Evolutionary conservation across 1,140 invertebrate genomes (phyloP), one percentile per base, ranked within the genome.

Genomic region (Lordiphosa mommai): DNA sequence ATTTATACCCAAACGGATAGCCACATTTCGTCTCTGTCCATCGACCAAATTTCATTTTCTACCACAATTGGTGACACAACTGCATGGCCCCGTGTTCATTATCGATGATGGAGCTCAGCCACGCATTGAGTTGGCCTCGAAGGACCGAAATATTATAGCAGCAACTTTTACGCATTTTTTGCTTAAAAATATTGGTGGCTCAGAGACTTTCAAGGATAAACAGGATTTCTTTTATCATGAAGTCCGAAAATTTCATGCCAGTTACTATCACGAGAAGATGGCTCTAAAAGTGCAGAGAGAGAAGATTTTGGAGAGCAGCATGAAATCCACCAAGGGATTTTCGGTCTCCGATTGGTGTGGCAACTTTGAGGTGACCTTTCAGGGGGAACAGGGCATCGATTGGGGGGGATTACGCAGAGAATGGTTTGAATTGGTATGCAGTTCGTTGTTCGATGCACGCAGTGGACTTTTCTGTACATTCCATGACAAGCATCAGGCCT

Each of bases 141-240:
- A 94, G 60, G 95, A 97, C 89, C 91, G 96, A 2, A 96, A 97
- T 89, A 94, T 97, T 13, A 95, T 98, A 58, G 96, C 96, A 2
- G 96, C 97, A 34, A 96, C 96, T 4, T 98, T 97, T 89, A 96
- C 96, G 1, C 93, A 96, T 79, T 97, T 97, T 88, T 91, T 98
- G 34, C 89, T 98, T n/a, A 96, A 96, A 90, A 98, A 98, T 90
- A 97, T 98, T 82, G 97, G 96, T 41, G 97, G 97, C 4, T 97
- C 96, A 16, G 96, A 98, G 90, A 96, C 96, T 17, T 98, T 98
- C 85, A 96, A 96, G 90, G 96, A 98, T 87, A 98, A 98, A 88
- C 95, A 97, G 90, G 95, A 96, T 76, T 97, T 97, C 90, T 98
- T 98, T 90, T 97, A 97, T 89, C 96, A 96, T 88, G 96, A 97